A percentile compares a stretch with the other conserved stretches of the same genome.
Evolutionary conservation across 2,888 invertebrate species (phyloP).

Genomic region (Aelia acuminata): DNA sequence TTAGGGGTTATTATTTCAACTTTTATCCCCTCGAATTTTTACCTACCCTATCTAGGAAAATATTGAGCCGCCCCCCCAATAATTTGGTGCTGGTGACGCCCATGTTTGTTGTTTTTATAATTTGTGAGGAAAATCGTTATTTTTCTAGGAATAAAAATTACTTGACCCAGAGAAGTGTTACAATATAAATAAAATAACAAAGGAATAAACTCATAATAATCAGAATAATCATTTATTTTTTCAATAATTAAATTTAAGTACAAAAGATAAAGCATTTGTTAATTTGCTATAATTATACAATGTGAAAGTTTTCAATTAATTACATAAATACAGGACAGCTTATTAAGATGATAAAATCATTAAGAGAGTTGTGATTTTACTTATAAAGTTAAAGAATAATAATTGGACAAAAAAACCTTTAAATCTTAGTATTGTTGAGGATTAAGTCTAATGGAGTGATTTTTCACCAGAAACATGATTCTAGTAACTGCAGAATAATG

Average conservation of each 20-base stretch:
- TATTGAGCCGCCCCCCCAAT: too few relatives aligned
- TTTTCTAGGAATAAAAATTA: too few relatives aligned
- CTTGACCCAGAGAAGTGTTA: too few relatives aligned
- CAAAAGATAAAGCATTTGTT: slow-evolving; percentile 5
- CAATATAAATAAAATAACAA: neutral
- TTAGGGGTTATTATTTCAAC: too few relatives aligned
- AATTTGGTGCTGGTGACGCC: too few relatives aligned
- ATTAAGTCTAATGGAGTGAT: neutral
- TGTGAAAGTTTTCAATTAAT: neutral
- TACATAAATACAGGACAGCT: neutral
- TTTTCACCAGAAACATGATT: neutral
- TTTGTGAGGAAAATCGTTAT: too few relatives aligned
- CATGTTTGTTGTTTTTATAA: too few relatives aligned
- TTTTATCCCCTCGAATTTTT: too few relatives aligned
- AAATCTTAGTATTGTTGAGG: neutral
- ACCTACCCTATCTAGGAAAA: too few relatives aligned
- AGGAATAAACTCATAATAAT: neutral
- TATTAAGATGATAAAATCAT: neutral
- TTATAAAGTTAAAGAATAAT: neutral
- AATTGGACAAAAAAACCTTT: neutral
- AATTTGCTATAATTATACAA: neutral
- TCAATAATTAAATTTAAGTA: neutral
- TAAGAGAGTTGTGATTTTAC: neutral
- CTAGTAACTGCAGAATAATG: too few relatives aligned
- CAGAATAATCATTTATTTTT: slow-evolving; percentile 3